Conservation (phyloP, 1,140 invertebrate genomes). For the Cepaea nemoralis region DNA sequence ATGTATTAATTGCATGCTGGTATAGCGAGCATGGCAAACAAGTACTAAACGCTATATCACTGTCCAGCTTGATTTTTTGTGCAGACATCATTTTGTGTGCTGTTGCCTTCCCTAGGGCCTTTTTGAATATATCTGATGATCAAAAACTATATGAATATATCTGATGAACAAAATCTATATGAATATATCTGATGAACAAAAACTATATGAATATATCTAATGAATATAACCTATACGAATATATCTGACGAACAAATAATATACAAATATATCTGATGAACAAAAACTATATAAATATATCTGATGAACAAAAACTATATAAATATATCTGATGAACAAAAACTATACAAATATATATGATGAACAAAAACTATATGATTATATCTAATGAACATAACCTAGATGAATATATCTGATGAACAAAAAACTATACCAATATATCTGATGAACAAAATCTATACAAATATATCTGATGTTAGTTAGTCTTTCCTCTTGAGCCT, state of each 20-base stretch:
- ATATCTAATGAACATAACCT: no score
- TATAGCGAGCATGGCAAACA: constrained; percentile 91
- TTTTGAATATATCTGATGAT: constrained; percentile 68
- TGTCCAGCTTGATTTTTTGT: constrained; percentile 80
- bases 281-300: no score
- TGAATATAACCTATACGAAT: neutral
- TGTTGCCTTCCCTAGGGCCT: constrained; percentile 70
- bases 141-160: constrained; percentile 65
- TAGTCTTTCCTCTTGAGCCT: no score
- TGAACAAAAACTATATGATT: no score
- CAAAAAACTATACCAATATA: constrained; percentile 69
- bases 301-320: no score
- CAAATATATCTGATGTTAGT: constrained; percentile 68
- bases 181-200: constrained; percentile 61
- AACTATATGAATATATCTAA: constrained; percentile 69
- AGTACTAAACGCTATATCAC: constrained; percentile 82
- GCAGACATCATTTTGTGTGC: constrained; percentile 53
- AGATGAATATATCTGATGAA: no score
- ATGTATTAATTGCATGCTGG: constrained; percentile 88
- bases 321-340: no score
- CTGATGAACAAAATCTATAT: constrained; percentile 63
- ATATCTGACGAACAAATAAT: no score
- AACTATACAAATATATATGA: no score
- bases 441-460: constrained; percentile 62
- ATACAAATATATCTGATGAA: no score